Conservation (phyloP, 2,888 invertebrate species). For the Mellilla xanthometata region DNA sequence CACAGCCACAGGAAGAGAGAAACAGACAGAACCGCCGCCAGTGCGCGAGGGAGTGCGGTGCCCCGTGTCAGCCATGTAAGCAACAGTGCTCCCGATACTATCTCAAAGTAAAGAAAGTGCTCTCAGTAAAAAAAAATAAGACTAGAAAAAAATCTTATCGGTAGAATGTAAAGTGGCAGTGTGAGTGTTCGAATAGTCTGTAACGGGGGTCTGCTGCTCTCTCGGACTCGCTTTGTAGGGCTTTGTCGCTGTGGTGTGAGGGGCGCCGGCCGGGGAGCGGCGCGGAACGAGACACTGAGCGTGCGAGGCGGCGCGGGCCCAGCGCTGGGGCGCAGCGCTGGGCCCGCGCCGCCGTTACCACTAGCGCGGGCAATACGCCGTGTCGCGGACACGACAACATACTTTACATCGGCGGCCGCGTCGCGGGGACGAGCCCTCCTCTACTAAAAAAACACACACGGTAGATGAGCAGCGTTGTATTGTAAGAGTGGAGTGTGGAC, state of each 20-base stretch:
- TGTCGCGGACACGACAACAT: slow-evolving; percentile 70
- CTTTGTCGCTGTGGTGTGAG: slow-evolving; percentile 80
- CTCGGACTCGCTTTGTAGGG: slow-evolving; percentile 82
- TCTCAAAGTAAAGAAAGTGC: slow-evolving; percentile 63
- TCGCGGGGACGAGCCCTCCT: slow-evolving; percentile 76
- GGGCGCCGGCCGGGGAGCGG: slow-evolving; percentile 64
- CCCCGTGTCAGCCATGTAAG: slow-evolving; percentile 75
- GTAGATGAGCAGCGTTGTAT: slow-evolving; percentile 81
- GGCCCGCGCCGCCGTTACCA: slow-evolving; percentile 71
- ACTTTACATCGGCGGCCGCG: slow-evolving; percentile 78
- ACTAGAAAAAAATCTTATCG: slow-evolving; percentile 55
- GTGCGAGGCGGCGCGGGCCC: slow-evolving; percentile 69
- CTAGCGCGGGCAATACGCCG: slow-evolving; percentile 66
- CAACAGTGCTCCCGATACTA: slow-evolving; percentile 72
- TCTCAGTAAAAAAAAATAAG: slow-evolving; percentile 56
- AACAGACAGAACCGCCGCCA: slow-evolving; percentile 83
- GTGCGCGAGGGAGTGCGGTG: slow-evolving; percentile 75
- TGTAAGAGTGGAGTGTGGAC: slow-evolving; percentile 81
- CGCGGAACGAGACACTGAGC: slow-evolving; percentile 71
- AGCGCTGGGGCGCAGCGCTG: slow-evolving; percentile 56
- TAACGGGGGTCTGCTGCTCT: slow-evolving; percentile 84
- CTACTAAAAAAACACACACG: slow-evolving; percentile 82
- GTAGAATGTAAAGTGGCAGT: slow-evolving; percentile 73
- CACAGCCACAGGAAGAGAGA: slow-evolving; percentile 83
- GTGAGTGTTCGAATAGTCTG: slow-evolving; percentile 68